Evolutionary conservation across 1,140 invertebrate genomes (phyloP).

Genomic region (Lepidurus apus): DNA sequence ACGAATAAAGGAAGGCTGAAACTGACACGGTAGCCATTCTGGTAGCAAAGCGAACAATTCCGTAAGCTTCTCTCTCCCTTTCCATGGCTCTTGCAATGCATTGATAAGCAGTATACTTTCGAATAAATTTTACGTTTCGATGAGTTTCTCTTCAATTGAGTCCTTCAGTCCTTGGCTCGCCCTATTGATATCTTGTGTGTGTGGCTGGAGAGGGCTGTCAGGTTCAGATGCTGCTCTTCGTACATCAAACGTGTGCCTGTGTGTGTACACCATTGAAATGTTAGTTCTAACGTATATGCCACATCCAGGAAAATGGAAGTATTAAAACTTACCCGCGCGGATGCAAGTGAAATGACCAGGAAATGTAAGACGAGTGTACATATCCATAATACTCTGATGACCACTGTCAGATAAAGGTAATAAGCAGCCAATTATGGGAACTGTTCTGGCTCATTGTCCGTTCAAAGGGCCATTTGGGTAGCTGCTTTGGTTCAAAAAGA

Average conservation of each 20-base stretch:
- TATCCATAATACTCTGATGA: constrained; percentile 2
- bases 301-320: background rate
- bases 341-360: background rate
- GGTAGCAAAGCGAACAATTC: constrained; percentile 6
- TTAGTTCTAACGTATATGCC: background rate
- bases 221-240: background rate
- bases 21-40: constrained; percentile 18
- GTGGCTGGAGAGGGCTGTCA: constrained; percentile 13
- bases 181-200: constrained; percentile 15
- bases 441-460: constrained; percentile 6
- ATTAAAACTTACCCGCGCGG: background rate
- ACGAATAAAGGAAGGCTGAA: constrained; percentile 8
- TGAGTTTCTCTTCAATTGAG: background rate
- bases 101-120: constrained; percentile 10
- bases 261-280: constrained; percentile 1
- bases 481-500: background rate
- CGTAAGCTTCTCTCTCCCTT: constrained; percentile 1
- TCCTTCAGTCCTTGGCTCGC: background rate
- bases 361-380: background rate
- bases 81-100: background rate
- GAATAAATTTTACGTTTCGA: constrained; percentile 20
- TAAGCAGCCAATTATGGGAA: constrained; percentile 4
- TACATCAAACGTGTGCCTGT: background rate
- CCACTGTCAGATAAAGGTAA: background rate
- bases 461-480: background rate